phyloP scores from a whole-genome alignment of 2,888 invertebrate genomes.

The Lasius platythorax region DNA sequence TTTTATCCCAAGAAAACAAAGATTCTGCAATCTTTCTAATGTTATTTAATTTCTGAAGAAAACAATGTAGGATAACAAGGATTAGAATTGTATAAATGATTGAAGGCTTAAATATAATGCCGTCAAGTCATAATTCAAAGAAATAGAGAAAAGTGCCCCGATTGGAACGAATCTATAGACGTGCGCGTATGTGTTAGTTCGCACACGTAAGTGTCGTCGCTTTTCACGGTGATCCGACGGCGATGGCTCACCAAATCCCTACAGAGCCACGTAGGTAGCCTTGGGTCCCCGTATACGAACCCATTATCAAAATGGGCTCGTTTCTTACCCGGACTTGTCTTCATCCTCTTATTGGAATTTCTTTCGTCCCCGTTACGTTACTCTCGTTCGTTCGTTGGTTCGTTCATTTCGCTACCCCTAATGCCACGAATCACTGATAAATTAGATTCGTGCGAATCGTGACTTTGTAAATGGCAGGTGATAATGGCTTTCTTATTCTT shows the following conservation, averaged over 20 bases:
- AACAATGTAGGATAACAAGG: neutral
- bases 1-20: neutral
- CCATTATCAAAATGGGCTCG: slow-evolving; percentile 85
- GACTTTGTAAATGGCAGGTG: slow-evolving; percentile 33
- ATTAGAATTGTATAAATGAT: neutral
- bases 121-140: slow-evolving; percentile 78
- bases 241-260: slow-evolving; percentile 84
- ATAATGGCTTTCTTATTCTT: slow-evolving; percentile 11
- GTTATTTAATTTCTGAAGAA: neutral
- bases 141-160: slow-evolving; percentile 57
- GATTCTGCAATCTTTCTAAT: neutral
- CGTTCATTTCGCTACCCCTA: slow-evolving; percentile 36
- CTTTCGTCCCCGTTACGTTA: slow-evolving; percentile 72
- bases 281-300: slow-evolving; percentile 80
- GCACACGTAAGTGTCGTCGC: slow-evolving; percentile 61
- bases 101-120: neutral
- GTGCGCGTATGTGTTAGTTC: slow-evolving; percentile 53
- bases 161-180: slow-evolving; percentile 28
- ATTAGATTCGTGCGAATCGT: slow-evolving; percentile 58
- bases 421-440: slow-evolving; percentile 66
- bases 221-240: slow-evolving; percentile 77
- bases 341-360: slow-evolving; percentile 80
- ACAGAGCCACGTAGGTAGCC: slow-evolving; percentile 80
- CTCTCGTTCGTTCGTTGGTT: slow-evolving; percentile 55
- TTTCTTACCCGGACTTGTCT: slow-evolving; percentile 79